A percentile compares a stretch with the other conserved stretches of the same genome.
These are phyloP conservation scores for Eremophila alpestris DNA, from an alignment of 2,797 vertebrate species.

Conservation along the genomic window DNA sequence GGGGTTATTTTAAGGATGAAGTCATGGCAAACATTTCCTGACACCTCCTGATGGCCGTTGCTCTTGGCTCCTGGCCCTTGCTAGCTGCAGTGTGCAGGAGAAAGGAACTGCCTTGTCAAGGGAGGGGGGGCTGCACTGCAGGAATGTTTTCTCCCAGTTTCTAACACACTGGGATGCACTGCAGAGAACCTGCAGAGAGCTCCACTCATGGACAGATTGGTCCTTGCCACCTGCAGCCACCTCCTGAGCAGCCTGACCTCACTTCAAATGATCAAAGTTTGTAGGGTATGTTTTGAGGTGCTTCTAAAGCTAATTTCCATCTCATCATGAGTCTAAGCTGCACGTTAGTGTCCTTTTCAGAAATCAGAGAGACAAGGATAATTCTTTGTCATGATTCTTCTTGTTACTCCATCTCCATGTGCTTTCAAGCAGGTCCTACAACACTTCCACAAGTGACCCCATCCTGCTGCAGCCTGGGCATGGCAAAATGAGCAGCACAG, in stretches of 20 bases:
- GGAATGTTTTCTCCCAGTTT: not conserved
- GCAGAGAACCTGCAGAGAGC: not conserved
- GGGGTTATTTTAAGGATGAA: constrained; percentile 61
- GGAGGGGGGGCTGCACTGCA: not conserved
- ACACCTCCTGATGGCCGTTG: not conserved
- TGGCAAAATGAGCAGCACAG: not conserved
- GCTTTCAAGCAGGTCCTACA: not conserved
- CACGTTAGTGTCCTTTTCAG: not conserved
- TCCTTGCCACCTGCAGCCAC: not conserved
- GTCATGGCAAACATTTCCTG: constrained; percentile 54
- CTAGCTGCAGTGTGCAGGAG: not conserved
- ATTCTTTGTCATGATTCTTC: not conserved
- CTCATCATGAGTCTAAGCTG: not conserved
- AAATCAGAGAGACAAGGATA: not conserved
- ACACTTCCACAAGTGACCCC: not conserved
- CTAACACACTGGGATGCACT: not conserved
- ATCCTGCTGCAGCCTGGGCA: not conserved
- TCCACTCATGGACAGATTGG: not conserved
- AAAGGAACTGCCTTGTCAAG: not conserved
- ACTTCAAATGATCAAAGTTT: too few relatives aligned
- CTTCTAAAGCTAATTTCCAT: not conserved
- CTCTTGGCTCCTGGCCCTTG: constrained; percentile 45
- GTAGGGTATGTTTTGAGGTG: not conserved
- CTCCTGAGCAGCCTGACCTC: not conserved
- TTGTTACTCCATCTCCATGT: not conserved